Conservation (phyloP, 2,797 vertebrate genomes). For the Tokudaia tokunoshimensis region DNA sequence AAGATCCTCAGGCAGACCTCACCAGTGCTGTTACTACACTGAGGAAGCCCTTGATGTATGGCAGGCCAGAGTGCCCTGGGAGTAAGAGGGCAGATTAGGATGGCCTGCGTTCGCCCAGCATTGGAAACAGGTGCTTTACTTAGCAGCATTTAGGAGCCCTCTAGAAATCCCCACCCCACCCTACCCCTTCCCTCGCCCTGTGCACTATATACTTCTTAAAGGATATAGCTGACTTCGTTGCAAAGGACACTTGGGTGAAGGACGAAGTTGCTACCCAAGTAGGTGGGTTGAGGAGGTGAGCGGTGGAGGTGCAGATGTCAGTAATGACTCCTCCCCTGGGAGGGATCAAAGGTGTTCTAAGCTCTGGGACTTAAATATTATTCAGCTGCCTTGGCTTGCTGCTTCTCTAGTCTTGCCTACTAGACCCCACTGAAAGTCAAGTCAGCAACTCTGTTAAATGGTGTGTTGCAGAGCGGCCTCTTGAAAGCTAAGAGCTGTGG, state of each 20-base stretch:
- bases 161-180: neutral
- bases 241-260: neutral
- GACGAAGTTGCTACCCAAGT: neutral
- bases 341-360: no score
- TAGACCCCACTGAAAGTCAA: neutral
- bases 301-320: neutral
- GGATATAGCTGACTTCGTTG: neutral
- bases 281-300: neutral
- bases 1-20: conserved; percentile 3
- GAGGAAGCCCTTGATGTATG: neutral
- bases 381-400: neutral
- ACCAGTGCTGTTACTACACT: neutral
- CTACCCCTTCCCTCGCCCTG: no score
- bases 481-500: neutral
- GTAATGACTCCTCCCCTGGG: neutral
- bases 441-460: neutral
- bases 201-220: neutral
- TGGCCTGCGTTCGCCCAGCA: neutral
- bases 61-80: neutral
- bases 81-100: neutral
- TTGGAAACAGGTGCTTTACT: neutral
- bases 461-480: neutral
- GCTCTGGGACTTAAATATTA: neutral
- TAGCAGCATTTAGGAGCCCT: neutral
- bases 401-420: neutral